Base-by-base conservation (phyloP, 2,888 invertebrate genomes). In the Synergus umbraculus region DNA sequence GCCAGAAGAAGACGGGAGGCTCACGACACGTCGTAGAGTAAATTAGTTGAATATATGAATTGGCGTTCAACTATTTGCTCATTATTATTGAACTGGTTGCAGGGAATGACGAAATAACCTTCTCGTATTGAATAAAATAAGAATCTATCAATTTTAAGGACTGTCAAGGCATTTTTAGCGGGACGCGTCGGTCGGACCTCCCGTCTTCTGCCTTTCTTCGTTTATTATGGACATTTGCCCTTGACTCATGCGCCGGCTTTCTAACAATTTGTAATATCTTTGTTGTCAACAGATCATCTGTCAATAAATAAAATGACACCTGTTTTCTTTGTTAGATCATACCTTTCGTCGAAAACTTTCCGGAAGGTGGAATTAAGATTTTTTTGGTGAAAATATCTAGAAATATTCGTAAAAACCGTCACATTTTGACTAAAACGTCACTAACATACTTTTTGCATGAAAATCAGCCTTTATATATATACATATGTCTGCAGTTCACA, bases 1-100 rank as follows among this genome's bases (percentile, higher is more conserved):
- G 69, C 80, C 79, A 82, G 78, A 77, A 82, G 85, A 85, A 86
- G 84, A 85, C 83, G 85, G 84, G 86, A 86, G 83, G 84, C 77
- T 84, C 79, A 80, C 81, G 79, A 82, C 83, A 80, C 85, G 79
- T 76, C 78, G 65, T 54, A 73, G 49, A 54, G n/a, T 37, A 78
- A 79, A 83, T 49, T 73, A 76, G 65, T 44, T 64, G 69, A 60
- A 81, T 81, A 78, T 49, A 18, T 46, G n/a, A 76, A 67, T 67
- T 78, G 76, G 76, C 41, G 8, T 37, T 63, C 37, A 79, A 81
- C 54, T 80, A 63, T 43, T 66, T 82, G 67, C 54, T 63, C 67
- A 78, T 82, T 67, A 78, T 73, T 78, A 76, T 77, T 67, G 18
- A 43, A 18, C 41, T 60, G 73, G 29, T 43, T 81, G 60, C 22